phyloP scores from a whole-genome alignment of 2,888 invertebrate genomes.

The Epiperipatus broadwayi region DNA sequence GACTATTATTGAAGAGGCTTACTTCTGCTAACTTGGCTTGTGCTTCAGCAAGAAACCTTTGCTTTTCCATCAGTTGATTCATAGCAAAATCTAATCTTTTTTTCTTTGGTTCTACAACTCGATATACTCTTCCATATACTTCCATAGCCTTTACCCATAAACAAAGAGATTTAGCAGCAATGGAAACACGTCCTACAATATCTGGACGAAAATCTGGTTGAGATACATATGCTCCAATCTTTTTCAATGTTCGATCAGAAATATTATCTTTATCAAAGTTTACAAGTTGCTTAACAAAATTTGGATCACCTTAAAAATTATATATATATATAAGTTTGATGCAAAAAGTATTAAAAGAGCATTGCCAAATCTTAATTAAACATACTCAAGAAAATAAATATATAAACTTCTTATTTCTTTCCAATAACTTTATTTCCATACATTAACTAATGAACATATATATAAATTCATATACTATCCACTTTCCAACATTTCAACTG shows the following conservation, averaged over 20 bases:
- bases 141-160: conserved; percentile 82
- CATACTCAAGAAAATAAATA: no score
- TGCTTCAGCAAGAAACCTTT: conserved; percentile 54
- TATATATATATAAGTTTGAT: conserved; percentile 34
- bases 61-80: conserved; percentile 53
- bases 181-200: conserved; percentile 61
- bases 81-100: conserved; percentile 56
- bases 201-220: conserved; percentile 70
- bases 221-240: conserved; percentile 54
- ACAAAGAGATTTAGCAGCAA: conserved; percentile 67
- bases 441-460: no score
- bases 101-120: conserved; percentile 60
- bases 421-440: no score
- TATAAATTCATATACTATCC: no score
- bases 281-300: conserved; percentile 39
- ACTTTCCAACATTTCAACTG: no score
- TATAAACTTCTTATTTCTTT: no score
- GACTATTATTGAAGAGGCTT: conserved; percentile 1
- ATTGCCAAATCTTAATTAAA: neutral
- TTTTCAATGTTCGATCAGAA: conserved; percentile 55
- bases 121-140: conserved; percentile 65
- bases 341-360: conserved; percentile 60
- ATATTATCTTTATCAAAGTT: conserved; percentile 78
- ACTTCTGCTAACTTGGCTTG: conserved; percentile 51
- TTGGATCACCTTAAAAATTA: conserved; percentile 25